Base-by-base conservation (phyloP, 1,140 invertebrate genomes). In the Lepidotrigona ventralis region DNA sequence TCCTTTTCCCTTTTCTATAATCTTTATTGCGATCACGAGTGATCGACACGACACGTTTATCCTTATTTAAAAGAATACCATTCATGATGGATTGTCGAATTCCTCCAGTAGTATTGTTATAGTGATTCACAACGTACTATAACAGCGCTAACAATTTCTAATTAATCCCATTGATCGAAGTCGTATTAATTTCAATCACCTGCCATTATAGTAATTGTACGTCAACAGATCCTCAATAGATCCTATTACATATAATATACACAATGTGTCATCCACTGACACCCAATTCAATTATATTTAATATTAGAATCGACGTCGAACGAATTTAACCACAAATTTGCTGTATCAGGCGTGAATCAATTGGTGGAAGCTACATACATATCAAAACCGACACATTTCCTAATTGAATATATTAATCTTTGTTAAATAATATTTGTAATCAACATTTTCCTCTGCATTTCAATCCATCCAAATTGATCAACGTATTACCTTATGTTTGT, bases 151-250 rank as follows among this genome's bases (percentile, higher is more conserved):
- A 23, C 3, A 23, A 69, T 4, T n/a, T n/a, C 23, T 46, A 46
- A 51, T 54, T 56, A 54, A 68, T 79, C n/a, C 19, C 39, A 58
- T 19, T 71, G 33, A 39, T 26, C 66, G 23, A 70, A n/a, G 39
- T 58, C 19, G 19, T 26, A 58, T 71, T 26, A 53, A 79, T 21
- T 79, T 54, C 21, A 51, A 51, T 9, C 23, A 69, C 23, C 17
- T 71, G 69, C 19, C 15, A 79, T 46, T 64, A 64, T 17, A 66
- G 39, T 70, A 79, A 70, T 71, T 58, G n/a, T 33, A n/a, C 39
- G 19, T 21, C 66, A 21, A 69, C 33, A 69, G 66, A 69, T 69
- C 33, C 8, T 68, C 66, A 2, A 39, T 69, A 69, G 66, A 46
- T 69, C 12, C 33, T 69, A 46, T 46, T 46, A 46, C 39, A 23